Evolutionary conservation across 2,113 vertebrate genomes (phyloP).

Genomic region (Notothenia coriiceps): DNA sequence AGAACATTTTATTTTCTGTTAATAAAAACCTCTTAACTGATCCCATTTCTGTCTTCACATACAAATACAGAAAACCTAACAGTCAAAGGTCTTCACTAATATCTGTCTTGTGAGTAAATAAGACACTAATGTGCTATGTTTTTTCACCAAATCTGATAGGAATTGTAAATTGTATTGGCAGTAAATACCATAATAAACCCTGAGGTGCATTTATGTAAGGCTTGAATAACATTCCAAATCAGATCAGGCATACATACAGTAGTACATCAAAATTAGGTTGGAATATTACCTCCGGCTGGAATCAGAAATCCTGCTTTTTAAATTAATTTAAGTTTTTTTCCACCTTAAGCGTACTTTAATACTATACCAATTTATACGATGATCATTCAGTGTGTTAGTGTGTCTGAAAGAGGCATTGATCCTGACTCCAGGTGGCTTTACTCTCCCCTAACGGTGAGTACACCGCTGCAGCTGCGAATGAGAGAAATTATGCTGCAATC

Average conservation of each 20-base stretch:
- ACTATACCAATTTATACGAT: background rate
- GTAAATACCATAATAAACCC: constrained; percentile 40
- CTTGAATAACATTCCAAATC: constrained; percentile 34
- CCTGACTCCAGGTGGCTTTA: constrained; percentile 25
- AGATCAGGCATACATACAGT: constrained; percentile 9
- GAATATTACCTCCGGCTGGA: constrained; percentile 21
- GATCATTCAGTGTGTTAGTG: background rate
- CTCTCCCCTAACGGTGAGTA: background rate
- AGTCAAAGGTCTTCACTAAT: constrained; percentile 55
- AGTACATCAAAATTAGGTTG: constrained; percentile 25
- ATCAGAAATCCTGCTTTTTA: constrained; percentile 12
- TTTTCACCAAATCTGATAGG: constrained; percentile 15
- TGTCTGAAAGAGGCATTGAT: background rate
- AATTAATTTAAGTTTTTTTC: background rate
- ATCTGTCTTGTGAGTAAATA: constrained; percentile 5
- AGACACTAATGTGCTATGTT: constrained; percentile 18
- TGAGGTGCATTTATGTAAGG: constrained; percentile 13
- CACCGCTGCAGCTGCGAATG: constrained; percentile 40
- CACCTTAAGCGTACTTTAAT: background rate
- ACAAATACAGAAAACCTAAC: background rate
- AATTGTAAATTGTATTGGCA: constrained; percentile 28
- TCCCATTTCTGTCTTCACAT: background rate
- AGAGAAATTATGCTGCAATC: constrained; percentile 58
- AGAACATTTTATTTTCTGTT: background rate
- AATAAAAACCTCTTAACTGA: background rate